phyloP scores from a whole-genome alignment of 2,888 invertebrate species.

The Falcaria lacertinaria region DNA sequence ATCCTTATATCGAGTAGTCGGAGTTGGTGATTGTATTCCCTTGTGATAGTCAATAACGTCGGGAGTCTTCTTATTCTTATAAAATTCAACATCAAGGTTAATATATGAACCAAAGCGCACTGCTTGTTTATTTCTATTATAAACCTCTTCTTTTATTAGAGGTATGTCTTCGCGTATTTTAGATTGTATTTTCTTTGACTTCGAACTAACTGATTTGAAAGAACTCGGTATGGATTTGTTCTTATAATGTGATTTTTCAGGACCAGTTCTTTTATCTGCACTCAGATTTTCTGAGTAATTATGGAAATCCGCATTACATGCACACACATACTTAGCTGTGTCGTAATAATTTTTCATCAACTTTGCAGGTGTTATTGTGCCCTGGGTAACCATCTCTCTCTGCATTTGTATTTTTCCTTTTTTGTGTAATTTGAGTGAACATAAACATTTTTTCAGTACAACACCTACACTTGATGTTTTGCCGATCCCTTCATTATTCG shows the following conservation, averaged over 20 bases:
- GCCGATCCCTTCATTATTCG: not conserved
- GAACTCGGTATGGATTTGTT: not conserved
- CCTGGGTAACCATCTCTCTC: not conserved
- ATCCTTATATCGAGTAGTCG: not conserved
- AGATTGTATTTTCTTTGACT: not conserved
- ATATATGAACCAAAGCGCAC: not conserved
- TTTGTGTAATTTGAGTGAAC: slow-evolving; percentile 2
- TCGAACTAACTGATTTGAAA: not conserved
- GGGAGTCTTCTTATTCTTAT: not conserved
- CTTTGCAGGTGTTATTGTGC: not conserved
- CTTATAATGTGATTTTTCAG: not conserved
- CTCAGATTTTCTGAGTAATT: not conserved
- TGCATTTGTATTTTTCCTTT: not conserved
- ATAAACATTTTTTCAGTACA: slow-evolving; percentile 3
- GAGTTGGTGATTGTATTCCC: not conserved
- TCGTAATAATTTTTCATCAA: not conserved
- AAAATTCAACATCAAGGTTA: not conserved
- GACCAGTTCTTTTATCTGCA: not conserved
- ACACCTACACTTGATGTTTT: not conserved
- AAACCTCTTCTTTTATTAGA: not conserved
- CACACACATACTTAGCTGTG: not conserved
- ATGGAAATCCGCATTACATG: not conserved
- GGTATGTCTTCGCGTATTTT: not conserved
- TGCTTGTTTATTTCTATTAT: not conserved
- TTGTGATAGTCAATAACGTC: not conserved